Base-by-base conservation (phyloP, 2,888 invertebrate genomes). In the Papilio protenor region DNA sequence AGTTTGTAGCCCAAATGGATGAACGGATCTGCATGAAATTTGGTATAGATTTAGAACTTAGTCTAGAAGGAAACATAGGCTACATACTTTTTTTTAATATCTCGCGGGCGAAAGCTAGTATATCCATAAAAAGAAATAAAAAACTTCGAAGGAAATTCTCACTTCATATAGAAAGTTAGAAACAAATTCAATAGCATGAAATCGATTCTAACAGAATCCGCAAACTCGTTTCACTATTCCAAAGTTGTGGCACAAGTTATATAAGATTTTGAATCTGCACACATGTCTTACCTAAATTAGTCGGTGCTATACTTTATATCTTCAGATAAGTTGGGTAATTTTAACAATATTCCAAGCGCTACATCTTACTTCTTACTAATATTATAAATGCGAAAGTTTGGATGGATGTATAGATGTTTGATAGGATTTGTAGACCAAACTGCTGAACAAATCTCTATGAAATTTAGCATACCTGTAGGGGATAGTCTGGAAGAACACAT, bases 231-330 rank as follows among this genome's bases (percentile, higher is more conserved):
- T 49, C 47, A 71, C 21, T 16, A 21, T 52, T 52, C 52, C 52
- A 27, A 71, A 71, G 18, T 71, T 71, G 52, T 23, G 45, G 14
- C 70, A 70, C 27, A 71, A 71, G 49, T 71, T 71, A 52, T 71
- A 71, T 71, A 49, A 71, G 52, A 71, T 47, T 71, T 47, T 23
- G 16, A 71, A 71, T 52, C 71, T 71, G 47, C 71, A 71, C 71
- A 71, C 71, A 71, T 71, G 70, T 71, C 71, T 47, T 52, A 71
- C 49, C 23, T 52, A 71, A 52, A 23, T 70, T 70, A 1, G 23
- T 49, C 49, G 21, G 23, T 23, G 11, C 47, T 12, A 70, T 70
- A 49, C 23, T 49, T 70, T 47, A 70, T 70, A 49, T 49, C 49
- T 45, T 70, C 16, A 18, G 27, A 64, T 33, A 64, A 18, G 16